phyloP scores from a whole-genome alignment of 2,797 vertebrate genomes.

The Parauchenoglanis punctatus region DNA sequence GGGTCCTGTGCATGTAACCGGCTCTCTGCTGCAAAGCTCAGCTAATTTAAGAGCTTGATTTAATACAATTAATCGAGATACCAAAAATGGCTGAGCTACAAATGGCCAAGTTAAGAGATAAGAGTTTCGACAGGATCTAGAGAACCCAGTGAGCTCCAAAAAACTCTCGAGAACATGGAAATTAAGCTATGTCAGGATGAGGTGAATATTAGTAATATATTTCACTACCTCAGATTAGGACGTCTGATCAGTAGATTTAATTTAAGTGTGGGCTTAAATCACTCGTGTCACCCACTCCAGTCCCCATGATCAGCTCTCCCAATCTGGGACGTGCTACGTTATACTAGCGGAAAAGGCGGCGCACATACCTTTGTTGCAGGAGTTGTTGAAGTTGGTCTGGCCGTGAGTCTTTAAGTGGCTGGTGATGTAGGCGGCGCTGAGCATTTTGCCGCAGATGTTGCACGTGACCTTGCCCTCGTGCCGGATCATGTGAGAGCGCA shows the following conservation, averaged over 20 bases:
- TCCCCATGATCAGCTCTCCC: conserved; percentile 1
- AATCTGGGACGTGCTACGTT: too few relatives aligned
- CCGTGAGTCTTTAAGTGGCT: conserved; percentile 99
- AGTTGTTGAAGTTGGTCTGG: conserved; percentile 93
- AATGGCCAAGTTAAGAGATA: neutral
- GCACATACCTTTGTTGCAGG: conserved; percentile 91
- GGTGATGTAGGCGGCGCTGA: conserved; percentile 98
- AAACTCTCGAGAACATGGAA: neutral
- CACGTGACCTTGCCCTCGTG: conserved; percentile 99
- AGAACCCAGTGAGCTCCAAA: neutral
- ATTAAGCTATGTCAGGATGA: conserved; percentile 36
- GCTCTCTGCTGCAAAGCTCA: conserved; percentile 20
- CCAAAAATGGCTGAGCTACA: neutral
- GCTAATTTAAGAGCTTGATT: conserved; percentile 19
- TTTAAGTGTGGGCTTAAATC: too few relatives aligned
- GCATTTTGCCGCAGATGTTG: conserved; percentile 99
- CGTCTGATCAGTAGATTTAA: conserved; percentile 9
- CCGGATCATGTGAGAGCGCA: conserved; percentile 98
- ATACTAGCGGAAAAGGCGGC: neutral
- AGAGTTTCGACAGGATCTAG: neutral
- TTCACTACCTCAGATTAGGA: neutral
- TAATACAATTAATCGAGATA: conserved; percentile 17
- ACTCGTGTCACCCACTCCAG: neutral
- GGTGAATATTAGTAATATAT: conserved; percentile 44
- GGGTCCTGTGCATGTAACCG: neutral